Evolutionary conservation across 2,113 vertebrate species (phyloP).

Genomic region (Burhinus bistriatus): DNA sequence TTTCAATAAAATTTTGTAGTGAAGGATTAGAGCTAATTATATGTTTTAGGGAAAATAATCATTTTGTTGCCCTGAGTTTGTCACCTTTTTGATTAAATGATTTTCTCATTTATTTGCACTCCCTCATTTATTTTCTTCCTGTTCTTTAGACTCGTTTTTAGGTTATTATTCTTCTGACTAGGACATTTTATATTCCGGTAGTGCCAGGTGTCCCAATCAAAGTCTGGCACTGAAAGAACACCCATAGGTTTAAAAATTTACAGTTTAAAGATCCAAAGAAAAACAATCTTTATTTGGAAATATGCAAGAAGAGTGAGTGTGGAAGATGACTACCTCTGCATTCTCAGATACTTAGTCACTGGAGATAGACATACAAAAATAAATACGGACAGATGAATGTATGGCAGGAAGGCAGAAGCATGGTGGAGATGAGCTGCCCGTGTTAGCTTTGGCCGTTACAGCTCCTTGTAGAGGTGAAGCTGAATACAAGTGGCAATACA

Average conservation of each 20-base stretch:
- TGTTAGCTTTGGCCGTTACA: no score
- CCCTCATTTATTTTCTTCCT: background rate
- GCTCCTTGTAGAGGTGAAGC: background rate
- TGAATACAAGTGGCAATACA: no score
- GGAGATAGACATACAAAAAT: background rate
- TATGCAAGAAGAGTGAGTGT: rapidly evolving
- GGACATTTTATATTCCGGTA: background rate
- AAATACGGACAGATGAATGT: background rate
- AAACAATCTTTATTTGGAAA: background rate
- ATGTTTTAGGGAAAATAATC: background rate
- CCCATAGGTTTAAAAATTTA: background rate
- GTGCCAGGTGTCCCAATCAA: background rate
- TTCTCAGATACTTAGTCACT: background rate
- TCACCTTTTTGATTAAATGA: background rate
- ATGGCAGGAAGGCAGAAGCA: background rate
- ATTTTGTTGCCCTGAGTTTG: background rate
- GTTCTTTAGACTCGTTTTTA: background rate
- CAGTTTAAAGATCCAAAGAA: background rate
- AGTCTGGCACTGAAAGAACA: background rate
- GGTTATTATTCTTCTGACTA: background rate
- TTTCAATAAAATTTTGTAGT: background rate
- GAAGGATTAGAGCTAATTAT: background rate
- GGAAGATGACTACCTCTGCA: background rate
- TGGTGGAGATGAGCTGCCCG: background rate
- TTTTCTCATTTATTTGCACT: background rate